Evolutionary conservation across 2,113 vertebrate genomes (phyloP), one percentile per base, ranked within the genome.

Genomic region (Sturnira hondurensis): DNA sequence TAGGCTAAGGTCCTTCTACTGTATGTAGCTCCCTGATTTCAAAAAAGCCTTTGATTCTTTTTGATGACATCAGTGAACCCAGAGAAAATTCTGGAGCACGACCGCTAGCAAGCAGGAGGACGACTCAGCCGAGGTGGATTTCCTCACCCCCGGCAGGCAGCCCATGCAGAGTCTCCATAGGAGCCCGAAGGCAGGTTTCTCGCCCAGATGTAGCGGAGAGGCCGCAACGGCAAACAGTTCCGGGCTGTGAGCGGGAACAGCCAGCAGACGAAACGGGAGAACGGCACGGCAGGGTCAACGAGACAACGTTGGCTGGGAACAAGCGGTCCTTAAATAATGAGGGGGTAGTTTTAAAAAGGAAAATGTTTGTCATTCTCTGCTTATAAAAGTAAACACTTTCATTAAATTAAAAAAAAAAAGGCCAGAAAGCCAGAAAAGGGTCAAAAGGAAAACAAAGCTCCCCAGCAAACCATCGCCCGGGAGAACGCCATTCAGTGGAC

Each of bases 381-480:
- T 89, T 80, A 84, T 19, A 33, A 89, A 97, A 93, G 84, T 28
- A 82, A 83, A 65, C 20, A 45, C 10, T 82, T 92, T 16, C 43
- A 70, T 77, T 83, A 41, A 31, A 31, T 58, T 50, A 1, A 65
- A 76, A 63, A 43, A 82, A 71, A n/a, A n/a, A n/a, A n/a, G n/a
- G 50, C 74, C 61, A 83, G 12, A 17, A 89, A 87, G 54, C 65
- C 68, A 68, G 38, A 87, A 54, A 77, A 78, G 50, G 50, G 7
- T 50, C 70, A 45, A 67, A n/a, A 71, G 15, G 71, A 65, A 95
- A 92, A 70, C 14, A 86, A 86, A 86, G 65, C 33, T 80, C 22
- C 38, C 28, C 56, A 41, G 63, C 50, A 38, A 52, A 13, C 58
- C 7, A 20, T 47, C n/a, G 0, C 22, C 41, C 11, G 11, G 74